Conservation (phyloP, 2,113 vertebrate genomes). For the Oncorhynchus mykiss region DNA sequence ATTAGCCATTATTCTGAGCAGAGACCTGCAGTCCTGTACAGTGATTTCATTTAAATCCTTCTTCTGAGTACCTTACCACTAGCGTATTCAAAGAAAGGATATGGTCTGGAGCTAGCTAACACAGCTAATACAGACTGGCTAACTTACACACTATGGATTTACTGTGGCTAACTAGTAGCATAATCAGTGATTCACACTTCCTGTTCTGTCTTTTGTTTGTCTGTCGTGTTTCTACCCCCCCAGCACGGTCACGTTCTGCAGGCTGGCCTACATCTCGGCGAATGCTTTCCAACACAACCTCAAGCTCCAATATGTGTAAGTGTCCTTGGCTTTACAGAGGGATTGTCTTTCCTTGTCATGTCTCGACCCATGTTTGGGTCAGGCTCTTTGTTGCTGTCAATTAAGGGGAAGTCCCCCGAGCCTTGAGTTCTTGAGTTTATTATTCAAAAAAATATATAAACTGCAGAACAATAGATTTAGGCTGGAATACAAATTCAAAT, state of each 20-base stretch:
- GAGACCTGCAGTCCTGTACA: background rate
- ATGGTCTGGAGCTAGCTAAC: background rate
- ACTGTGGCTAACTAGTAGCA: background rate
- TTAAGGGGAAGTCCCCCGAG: background rate
- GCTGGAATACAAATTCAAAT: background rate
- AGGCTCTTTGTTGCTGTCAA: conserved; percentile 35
- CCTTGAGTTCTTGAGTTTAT: background rate
- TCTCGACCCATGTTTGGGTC: conserved; percentile 33
- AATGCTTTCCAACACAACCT: conserved; percentile 81
- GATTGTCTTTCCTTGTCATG: conserved; percentile 29
- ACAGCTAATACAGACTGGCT: background rate
- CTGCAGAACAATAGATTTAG: too few relatives aligned
- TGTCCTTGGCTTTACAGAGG: conserved; percentile 43
- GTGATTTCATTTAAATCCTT: background rate
- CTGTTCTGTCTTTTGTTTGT: background rate
- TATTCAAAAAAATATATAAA: too few relatives aligned
- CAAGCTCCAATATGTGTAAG: conserved; percentile 87
- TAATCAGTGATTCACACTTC: background rate
- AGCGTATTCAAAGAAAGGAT: background rate
- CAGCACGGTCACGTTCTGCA: conserved; percentile 83
- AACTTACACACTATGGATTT: background rate
- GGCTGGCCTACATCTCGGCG: conserved; percentile 76
- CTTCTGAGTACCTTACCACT: background rate
- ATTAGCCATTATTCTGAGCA: background rate
- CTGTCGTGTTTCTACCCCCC: background rate